Conservation (phyloP, 2,888 invertebrate species). For the Pyrocoelia pectoralis region DNA sequence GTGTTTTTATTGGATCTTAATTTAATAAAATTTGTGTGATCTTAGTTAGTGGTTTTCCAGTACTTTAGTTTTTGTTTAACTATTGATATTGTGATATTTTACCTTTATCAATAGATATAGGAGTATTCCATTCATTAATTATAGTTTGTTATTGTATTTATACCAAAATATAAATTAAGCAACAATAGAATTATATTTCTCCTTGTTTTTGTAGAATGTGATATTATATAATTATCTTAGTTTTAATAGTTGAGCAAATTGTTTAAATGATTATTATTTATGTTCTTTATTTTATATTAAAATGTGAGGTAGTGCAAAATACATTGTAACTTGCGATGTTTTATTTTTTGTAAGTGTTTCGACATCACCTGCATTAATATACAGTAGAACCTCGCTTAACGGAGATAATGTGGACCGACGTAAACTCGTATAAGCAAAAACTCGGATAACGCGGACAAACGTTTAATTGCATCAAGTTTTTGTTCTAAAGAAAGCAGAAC, state of each 20-base stretch:
- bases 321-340: background rate
- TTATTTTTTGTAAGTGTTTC: background rate
- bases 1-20: background rate
- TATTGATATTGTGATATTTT: slow-evolving; percentile 30
- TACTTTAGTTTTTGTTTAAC: background rate
- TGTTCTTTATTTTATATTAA: slow-evolving; percentile 13
- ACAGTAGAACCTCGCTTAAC: too few species aligned
- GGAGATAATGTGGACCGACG: too few species aligned
- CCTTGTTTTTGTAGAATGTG: slow-evolving; percentile 19
- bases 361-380: background rate
- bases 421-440: too few species aligned
- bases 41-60: background rate
- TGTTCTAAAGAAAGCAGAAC: too few species aligned
- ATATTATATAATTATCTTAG: slow-evolving; percentile 11
- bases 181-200: background rate
- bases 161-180: slow-evolving; percentile 3
- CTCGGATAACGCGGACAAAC: too few species aligned
- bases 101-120: slow-evolving; percentile 22
- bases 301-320: slow-evolving; percentile 13
- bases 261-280: slow-evolving; percentile 6
- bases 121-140: slow-evolving; percentile 2
- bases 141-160: slow-evolving; percentile 2
- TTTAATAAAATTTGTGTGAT: slow-evolving; percentile 1
- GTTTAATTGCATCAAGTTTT: too few species aligned
- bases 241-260: background rate